These are phyloP conservation scores for Eupleurogrammus muticus DNA, from an alignment of 2,797 vertebrate species.

Conservation along the genomic window DNA sequence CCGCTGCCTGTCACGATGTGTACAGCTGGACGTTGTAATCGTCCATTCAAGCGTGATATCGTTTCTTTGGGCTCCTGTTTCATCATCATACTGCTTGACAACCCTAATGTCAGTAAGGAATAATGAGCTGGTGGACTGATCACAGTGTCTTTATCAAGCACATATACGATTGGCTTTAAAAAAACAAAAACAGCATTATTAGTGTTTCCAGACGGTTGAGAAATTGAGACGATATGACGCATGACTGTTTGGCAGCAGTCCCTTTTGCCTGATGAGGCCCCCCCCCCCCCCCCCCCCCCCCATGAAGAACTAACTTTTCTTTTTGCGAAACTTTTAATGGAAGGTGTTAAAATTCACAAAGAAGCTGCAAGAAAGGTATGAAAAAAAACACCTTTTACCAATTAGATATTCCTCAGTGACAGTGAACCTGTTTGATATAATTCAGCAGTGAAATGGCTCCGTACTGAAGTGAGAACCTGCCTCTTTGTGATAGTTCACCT, in stretches of 20 bases:
- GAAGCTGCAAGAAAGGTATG: background rate
- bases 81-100: slow-evolving; percentile 26
- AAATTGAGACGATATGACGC: background rate
- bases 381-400: background rate
- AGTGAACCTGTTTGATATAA: background rate
- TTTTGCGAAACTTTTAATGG: background rate
- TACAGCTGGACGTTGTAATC: slow-evolving; percentile 18
- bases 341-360: background rate
- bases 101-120: slow-evolving; percentile 13
- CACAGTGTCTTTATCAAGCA: slow-evolving; percentile 1
- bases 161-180: background rate
- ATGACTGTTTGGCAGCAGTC: background rate
- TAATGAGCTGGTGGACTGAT: slow-evolving; percentile 19
- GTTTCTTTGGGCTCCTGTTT: background rate
- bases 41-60: slow-evolving; percentile 9
- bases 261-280: background rate
- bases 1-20: slow-evolving; percentile 3
- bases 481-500: background rate
- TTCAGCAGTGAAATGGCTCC: background rate
- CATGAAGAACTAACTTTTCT: background rate
- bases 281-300: too few relatives aligned
- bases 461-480: background rate
- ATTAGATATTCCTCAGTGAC: background rate
- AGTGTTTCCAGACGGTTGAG: background rate
- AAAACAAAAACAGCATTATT: background rate